Base-by-base conservation (phyloP, 2,113 vertebrate species). In the Peromyscus californicus region DNA sequence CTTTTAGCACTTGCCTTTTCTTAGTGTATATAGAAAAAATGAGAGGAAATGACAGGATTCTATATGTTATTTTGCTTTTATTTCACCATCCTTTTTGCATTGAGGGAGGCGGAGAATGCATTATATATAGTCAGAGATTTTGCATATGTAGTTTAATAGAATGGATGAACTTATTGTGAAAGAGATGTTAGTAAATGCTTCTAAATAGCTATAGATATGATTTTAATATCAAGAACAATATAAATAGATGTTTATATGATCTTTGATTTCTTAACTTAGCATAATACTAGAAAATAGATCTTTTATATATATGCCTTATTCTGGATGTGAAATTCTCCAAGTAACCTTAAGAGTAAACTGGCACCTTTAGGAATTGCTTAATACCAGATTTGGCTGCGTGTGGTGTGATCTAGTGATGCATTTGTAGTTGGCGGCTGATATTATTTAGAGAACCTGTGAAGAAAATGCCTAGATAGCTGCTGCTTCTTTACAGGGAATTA, bases 171-270 rank as follows among this genome's bases (percentile, higher is more conserved):
- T 95, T 85, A 75, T 85, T 21, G 57, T 87, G 79, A 84, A 92
- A 80, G 74, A 82, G 88, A 92, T 91, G 4, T 84, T 31, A 78
- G 45, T 39, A 90, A 78, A 93, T 89, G 69, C 1, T 90, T 91
- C 17, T 76, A 76, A 96, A 51, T 45, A 76, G 5, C 45, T 54
- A 1, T 21, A 87, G 42, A n/a, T 93, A 87, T 7, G n/a, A 7
- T 95, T 91, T 92, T 86, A 74, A 31, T 92, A 72, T 63, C 93
- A 90, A 90, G 63, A 61, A 61, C 39, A 94, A 89, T 83, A 33
- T 82, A 89, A 79, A 84, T 75, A 95, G 33, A 6, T 91, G 0
- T 63, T 75, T 48, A 79, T 4, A 83, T 19, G 82, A 69, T 82
- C 3, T 97, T 91, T 93, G 59, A 75, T 84, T 85, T 94, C 26